phyloP scores from a whole-genome alignment of 2,797 vertebrate genomes.

The Pipistrellus pipistrellus region DNA sequence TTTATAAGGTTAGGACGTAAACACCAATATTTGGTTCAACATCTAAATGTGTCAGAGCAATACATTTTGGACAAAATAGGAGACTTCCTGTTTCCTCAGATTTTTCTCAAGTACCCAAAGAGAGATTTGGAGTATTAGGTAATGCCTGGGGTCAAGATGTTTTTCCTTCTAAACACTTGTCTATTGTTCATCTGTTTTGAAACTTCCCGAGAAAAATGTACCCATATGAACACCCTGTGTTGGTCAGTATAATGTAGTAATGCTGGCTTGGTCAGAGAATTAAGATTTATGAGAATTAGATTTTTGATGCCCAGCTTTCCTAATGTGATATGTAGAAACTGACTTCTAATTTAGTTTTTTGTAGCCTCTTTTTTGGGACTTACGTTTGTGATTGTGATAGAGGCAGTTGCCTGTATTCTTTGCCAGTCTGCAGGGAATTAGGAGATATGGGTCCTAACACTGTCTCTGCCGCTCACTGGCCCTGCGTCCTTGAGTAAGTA shows the following conservation, averaged over 20 bases:
- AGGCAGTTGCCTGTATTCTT: not conserved
- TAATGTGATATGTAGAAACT: not conserved
- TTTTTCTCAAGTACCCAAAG: not conserved
- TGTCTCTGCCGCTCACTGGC: not conserved
- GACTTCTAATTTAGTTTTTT: not conserved
- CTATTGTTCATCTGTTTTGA: not conserved
- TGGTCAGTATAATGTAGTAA: not conserved
- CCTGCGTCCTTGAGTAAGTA: not conserved
- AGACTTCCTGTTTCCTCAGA: not conserved
- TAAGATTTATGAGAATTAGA: constrained; percentile 4
- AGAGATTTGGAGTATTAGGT: not conserved
- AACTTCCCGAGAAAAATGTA: not conserved
- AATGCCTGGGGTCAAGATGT: not conserved
- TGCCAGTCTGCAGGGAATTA: not conserved
- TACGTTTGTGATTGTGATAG: not conserved
- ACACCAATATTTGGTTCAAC: not conserved
- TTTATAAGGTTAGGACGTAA: constrained; percentile 5
- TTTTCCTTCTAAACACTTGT: not conserved
- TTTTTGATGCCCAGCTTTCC: not conserved
- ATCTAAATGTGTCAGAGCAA: not conserved
- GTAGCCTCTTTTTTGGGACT: not conserved
- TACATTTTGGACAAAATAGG: not conserved
- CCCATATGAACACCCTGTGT: not conserved
- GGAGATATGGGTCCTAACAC: not conserved
- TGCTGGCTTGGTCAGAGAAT: not conserved